Base-by-base conservation (phyloP, 1,140 invertebrate genomes). In the Plectrocnemia conspersa region DNA sequence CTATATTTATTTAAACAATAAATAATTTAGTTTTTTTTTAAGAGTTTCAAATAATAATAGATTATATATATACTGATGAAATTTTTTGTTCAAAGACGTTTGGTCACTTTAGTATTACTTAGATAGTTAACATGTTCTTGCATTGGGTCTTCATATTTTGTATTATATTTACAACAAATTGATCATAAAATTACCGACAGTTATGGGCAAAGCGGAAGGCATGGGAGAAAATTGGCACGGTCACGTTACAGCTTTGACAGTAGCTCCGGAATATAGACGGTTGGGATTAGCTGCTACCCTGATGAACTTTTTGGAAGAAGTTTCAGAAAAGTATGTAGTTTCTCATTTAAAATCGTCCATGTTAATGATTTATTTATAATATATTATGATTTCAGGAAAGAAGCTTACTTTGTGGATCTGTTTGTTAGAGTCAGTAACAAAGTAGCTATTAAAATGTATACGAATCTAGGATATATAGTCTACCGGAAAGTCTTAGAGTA, bases 191-290 rank as follows among this genome's bases (percentile, higher is more conserved):
- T n/a, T n/a, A n/a, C n/a, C n/a, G n/a, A n/a, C 64, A 97, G 93
- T 99, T 41, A 99, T 99, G 95, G 97, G 95, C 23, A 99, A 99
- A 76, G 88, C 94, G 9, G 97, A 99, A 79, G 97, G 96, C 0
- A 81, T 83, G 64, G 85, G 86, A 54, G 91, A 97, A 65, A 89
- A 94, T 67, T 98, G 94, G 94, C 97, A 99, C 80, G 97, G 97
- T 1, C 97, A 99, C 77, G 96, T 99, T 2, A 98, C 97, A 15
- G 95, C 95, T 11, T 76, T 99, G 5, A 96, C 93, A 22, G 93
- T 99, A n/a, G 91, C 93, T 25, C 91, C 93, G 11, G 89, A 93
- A 64, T 98, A 89, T 66, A 78, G 97, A 66, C 78, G 95, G 63
- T 70, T 97, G 6, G 94, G 94, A 3, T 73, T 99, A 40, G 96